A percentile compares a stretch with the other conserved stretches of the same genome.
Evolutionary conservation across 2,113 vertebrate genomes (phyloP).

Genomic region (Sebastes fasciatus): DNA sequence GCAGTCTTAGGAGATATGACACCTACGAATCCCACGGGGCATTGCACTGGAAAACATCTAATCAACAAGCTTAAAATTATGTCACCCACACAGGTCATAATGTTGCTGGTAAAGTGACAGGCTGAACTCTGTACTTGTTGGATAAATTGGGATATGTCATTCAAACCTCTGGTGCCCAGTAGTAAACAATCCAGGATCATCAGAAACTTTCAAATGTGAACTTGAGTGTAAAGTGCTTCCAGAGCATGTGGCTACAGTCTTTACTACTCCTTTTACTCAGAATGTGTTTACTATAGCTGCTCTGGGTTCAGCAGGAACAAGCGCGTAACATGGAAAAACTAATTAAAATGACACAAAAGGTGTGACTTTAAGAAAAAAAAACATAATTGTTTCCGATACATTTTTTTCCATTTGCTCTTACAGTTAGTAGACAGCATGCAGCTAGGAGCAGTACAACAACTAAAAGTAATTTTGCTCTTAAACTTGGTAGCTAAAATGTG

Average conservation of each 20-base stretch:
- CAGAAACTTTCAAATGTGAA: neutral
- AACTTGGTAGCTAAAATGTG: neutral
- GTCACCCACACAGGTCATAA: neutral
- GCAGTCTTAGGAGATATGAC: neutral
- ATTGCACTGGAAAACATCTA: neutral
- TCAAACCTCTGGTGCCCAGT: neutral
- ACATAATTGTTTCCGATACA: neutral
- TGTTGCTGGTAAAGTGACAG: neutral
- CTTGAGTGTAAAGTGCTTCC: neutral
- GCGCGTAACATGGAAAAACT: neutral
- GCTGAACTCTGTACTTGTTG: neutral
- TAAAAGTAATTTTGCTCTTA: neutral
- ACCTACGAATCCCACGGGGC: neutral
- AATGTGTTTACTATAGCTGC: neutral
- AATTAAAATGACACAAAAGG: conserved; percentile 2
- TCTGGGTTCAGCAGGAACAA: neutral
- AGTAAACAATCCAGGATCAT: neutral
- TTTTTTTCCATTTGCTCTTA: neutral
- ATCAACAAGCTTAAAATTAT: neutral
- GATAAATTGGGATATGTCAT: neutral
- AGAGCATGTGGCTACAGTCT: neutral
- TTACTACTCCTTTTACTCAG: neutral
- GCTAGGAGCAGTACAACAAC: neutral
- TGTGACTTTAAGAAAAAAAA: neutral
- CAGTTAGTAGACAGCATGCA: neutral